phyloP scores from a whole-genome alignment of 2,113 vertebrate species.

The Tragelaphus strepsiceros region DNA sequence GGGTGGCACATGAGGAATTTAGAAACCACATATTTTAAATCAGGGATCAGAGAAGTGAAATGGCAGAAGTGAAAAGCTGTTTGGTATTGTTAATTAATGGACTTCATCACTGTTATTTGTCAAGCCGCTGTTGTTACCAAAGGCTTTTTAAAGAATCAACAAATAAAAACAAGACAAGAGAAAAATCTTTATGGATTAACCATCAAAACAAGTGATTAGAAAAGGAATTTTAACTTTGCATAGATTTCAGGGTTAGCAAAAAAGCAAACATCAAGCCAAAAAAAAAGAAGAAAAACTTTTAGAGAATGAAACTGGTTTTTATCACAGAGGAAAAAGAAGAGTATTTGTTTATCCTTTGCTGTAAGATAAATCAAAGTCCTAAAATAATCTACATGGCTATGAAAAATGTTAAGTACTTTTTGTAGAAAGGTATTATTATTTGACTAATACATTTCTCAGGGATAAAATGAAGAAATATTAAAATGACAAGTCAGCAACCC shows the following conservation, averaged over 20 bases:
- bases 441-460: not conserved
- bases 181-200: not conserved
- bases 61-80: not conserved
- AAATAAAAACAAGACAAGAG: slow-evolving; percentile 23
- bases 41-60: not conserved
- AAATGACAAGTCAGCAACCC: not conserved
- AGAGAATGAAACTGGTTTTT: not conserved
- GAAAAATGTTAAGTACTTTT: slow-evolving; percentile 3
- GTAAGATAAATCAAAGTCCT: slow-evolving; percentile 17
- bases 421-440: slow-evolving; percentile 13
- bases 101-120: slow-evolving; percentile 7
- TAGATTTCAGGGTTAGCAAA: not conserved
- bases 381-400: slow-evolving; percentile 22
- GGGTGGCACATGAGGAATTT: not conserved
- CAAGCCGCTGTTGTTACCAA: not conserved
- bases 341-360: not conserved
- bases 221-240: slow-evolving; percentile 9
- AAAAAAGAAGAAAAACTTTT: not conserved
- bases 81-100: not conserved
- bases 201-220: slow-evolving; percentile 15
- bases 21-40: slow-evolving; percentile 23
- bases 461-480: slow-evolving; percentile 26
- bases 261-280: not conserved
- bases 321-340: not conserved
- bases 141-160: slow-evolving; percentile 25